These are phyloP conservation scores for Emys orbicularis DNA, from an alignment of 2,797 vertebrate species.

Conservation along the genomic window DNA sequence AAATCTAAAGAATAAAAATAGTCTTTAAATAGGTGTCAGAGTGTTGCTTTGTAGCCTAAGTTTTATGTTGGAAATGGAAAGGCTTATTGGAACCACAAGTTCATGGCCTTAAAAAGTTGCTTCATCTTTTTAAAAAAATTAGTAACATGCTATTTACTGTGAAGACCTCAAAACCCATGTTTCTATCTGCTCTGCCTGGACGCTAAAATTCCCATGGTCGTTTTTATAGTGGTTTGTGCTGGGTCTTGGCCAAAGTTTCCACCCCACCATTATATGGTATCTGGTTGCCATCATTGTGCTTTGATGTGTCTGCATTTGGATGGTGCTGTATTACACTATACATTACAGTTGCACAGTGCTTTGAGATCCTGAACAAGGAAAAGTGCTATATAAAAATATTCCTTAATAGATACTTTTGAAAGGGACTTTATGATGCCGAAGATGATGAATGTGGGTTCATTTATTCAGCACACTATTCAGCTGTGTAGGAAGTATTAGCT, in stretches of 20 bases:
- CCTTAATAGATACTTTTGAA: constrained; percentile 33
- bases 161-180: constrained; percentile 17
- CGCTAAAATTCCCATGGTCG: background rate
- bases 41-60: background rate
- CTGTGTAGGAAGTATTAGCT: constrained; percentile 43
- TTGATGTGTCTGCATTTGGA: background rate
- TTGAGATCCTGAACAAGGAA: background rate
- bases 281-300: constrained; percentile 22
- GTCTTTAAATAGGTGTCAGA: background rate
- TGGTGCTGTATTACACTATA: background rate
- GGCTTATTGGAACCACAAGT: background rate
- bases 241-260: constrained; percentile 25
- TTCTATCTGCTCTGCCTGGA: constrained; percentile 25
- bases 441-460: constrained; percentile 17
- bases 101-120: background rate
- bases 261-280: background rate
- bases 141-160: background rate
- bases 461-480: constrained; percentile 44
- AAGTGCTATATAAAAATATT: constrained; percentile 1
- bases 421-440: background rate
- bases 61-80: background rate
- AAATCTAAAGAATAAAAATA: background rate
- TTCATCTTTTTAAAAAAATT: background rate
- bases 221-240: constrained; percentile 9
- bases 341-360: background rate